Evolutionary conservation across 2,888 invertebrate genomes (phyloP), one percentile per base, ranked within the genome.

Genomic region (Melangyna quadrimaculata): DNA sequence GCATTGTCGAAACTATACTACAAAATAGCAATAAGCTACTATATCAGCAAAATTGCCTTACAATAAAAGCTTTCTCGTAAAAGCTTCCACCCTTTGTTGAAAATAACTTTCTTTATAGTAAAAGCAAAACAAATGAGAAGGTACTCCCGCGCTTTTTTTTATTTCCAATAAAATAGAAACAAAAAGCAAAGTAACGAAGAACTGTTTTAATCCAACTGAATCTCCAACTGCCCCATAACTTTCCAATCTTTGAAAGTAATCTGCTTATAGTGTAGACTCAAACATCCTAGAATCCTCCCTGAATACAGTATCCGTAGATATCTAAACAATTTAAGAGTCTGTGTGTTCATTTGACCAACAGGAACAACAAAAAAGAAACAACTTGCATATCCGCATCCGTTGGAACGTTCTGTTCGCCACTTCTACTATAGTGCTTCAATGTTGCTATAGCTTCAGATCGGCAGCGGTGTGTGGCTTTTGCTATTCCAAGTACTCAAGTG

Each of bases 381-480:
- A 22, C 22, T 75, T 75, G 74, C 84, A 75, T 84, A 79, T 79
- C 84, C 84, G 84, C 80, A 84, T 80, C 84, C 80, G 84, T 75
- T 75, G 75, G 72, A 84, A 80, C 80, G 67, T 55, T 69, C 37
- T 71, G 69, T 61, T 75, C 35, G 35, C 53, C 12, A 51, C 72
- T 71, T 80, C 65, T 67, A 22, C 43, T 37, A n/a, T n/a, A 35
- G 35, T 65, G 72, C 24, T 43, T 48, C 37, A 59, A 22, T 37
- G 22, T 4, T 43, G 43, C 17, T 17, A n/a, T n/a, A 27, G 55
- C 32, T 29, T 22, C 45, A 43, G 65, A 24, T 61, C 51, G 45
- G 71, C 51, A 45, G 19, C 32, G 32, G 75, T 43, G 32, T 59
- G 17, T 75, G 72, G 71, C 27, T 55, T 67, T 72, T 59, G 61